Percentiles rank a stretch among this genome's conserved stretches.
phyloP scores from a whole-genome alignment of 2,888 invertebrate species.

The Lingula anatina region DNA sequence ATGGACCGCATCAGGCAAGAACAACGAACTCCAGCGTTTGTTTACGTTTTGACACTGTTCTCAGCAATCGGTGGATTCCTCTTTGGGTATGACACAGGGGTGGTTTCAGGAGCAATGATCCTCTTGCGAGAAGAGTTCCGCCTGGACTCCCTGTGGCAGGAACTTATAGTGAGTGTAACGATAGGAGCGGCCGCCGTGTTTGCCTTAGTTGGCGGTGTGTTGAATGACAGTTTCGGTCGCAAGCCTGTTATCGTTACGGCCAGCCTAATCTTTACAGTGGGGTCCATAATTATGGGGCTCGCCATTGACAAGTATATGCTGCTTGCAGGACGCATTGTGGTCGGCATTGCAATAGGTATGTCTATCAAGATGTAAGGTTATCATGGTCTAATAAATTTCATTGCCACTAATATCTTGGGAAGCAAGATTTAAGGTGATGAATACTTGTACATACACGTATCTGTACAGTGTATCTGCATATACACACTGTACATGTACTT shows the following conservation, averaged over 20 bases:
- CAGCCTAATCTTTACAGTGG: conserved; percentile 54
- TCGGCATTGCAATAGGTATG: conserved; percentile 57
- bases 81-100: conserved; percentile 61
- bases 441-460: too few relatives aligned
- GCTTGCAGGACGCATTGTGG: conserved; percentile 51
- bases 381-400: too few relatives aligned
- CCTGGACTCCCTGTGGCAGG: conserved; percentile 53
- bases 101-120: conserved; percentile 57
- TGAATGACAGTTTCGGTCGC: conserved; percentile 56
- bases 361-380: too few relatives aligned
- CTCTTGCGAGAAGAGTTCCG: conserved; percentile 49
- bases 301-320: conserved; percentile 47
- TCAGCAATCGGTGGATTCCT: conserved; percentile 55
- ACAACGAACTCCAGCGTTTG: conserved; percentile 12
- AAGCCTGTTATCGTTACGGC: conserved; percentile 55
- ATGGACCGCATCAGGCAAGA: not conserved
- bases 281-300: conserved; percentile 54
- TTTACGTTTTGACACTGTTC: conserved; percentile 39
- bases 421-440: too few relatives aligned
- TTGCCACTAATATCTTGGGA: too few relatives aligned
- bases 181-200: conserved; percentile 54
- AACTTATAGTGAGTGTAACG: conserved; percentile 55
- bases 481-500: too few relatives aligned
- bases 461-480: too few relatives aligned
- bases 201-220: conserved; percentile 52